Evolutionary conservation across 2,113 vertebrate genomes (phyloP).

Genomic region (Amblyornis subalaris): DNA sequence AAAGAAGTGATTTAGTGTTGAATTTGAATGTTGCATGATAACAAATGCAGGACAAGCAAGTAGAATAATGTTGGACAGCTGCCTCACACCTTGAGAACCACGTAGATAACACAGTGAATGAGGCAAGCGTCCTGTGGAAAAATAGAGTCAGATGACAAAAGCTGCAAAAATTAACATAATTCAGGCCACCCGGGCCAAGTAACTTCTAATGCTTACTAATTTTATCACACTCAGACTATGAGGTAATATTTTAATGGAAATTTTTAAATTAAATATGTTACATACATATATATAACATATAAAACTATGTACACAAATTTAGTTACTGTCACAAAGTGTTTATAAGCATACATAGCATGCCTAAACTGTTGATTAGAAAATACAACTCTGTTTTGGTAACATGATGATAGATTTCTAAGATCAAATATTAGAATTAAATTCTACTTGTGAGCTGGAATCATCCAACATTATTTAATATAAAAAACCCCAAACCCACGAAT

Average conservation of each 20-base stretch:
- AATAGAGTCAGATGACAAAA: background rate
- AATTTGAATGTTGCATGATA: background rate
- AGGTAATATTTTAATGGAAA: background rate
- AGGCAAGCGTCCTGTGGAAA: background rate
- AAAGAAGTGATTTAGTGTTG: background rate
- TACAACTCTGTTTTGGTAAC: background rate
- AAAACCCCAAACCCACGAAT: background rate
- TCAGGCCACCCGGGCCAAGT: background rate
- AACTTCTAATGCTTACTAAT: background rate
- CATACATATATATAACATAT: no score
- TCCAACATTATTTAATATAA: background rate
- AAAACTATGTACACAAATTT: background rate
- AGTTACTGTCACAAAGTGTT: background rate
- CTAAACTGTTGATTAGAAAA: background rate
- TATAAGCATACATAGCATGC: background rate
- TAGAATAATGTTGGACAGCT: background rate
- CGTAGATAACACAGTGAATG: background rate
- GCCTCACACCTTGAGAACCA: background rate
- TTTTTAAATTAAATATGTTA: background rate
- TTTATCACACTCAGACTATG: background rate
- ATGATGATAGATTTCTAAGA: background rate
- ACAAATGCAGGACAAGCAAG: background rate
- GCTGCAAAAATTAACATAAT: background rate
- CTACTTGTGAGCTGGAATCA: background rate
- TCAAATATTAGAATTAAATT: background rate